Percentiles rank a stretch among this genome's conserved stretches.
These are phyloP conservation scores for Pelodiscus sinensis DNA, from an alignment of 2,113 vertebrate species.

Conservation along the genomic window DNA sequence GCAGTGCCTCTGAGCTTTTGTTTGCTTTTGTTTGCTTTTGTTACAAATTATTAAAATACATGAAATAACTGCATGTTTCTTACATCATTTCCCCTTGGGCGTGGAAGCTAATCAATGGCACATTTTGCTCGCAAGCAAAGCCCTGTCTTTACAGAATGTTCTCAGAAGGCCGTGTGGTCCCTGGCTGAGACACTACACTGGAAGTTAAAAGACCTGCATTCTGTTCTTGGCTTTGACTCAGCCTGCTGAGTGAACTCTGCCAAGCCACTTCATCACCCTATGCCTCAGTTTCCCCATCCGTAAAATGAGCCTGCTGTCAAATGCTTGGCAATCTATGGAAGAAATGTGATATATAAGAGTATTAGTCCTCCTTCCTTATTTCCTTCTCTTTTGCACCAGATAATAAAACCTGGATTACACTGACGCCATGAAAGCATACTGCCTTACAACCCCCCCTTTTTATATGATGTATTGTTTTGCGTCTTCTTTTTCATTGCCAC, in stretches of 20 bases:
- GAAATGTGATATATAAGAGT: background rate
- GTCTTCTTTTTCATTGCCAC: slow-evolving; percentile 11
- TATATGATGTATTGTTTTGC: background rate
- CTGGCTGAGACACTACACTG: background rate
- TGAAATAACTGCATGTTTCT: background rate
- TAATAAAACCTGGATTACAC: background rate
- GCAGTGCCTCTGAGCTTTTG: background rate
- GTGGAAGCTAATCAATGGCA: rapidly evolving
- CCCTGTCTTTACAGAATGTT: background rate
- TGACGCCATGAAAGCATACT: background rate
- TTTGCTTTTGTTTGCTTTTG: slow-evolving; percentile 9
- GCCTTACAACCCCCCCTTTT: background rate
- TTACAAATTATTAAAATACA: slow-evolving; percentile 1
- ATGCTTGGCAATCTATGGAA: background rate
- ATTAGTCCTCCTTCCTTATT: background rate
- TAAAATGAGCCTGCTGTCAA: background rate
- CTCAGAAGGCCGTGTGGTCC: background rate
- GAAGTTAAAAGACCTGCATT: background rate
- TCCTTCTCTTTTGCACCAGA: background rate
- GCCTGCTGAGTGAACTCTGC: background rate
- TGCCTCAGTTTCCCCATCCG: background rate
- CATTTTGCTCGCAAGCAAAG: slow-evolving; percentile 8
- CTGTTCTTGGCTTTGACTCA: background rate
- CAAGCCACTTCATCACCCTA: background rate
- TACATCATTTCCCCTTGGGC: background rate